These are phyloP conservation scores for Saccopteryx leptura DNA, from an alignment of 2,113 vertebrate species.

Conservation along the genomic window DNA sequence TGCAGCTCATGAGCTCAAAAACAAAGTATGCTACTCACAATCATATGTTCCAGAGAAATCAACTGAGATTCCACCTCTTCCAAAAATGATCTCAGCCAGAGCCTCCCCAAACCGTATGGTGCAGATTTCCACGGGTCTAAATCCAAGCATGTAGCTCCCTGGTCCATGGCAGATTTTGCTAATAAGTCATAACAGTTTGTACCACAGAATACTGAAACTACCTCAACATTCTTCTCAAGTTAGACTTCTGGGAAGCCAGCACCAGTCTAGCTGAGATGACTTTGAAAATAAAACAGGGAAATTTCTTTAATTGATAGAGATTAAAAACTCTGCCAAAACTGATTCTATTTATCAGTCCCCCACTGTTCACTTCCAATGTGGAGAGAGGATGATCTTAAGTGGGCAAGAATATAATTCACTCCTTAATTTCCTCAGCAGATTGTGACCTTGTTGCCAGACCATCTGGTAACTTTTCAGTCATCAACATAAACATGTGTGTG, in stretches of 20 bases:
- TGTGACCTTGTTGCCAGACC: conserved; percentile 46
- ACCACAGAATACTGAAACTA: background rate
- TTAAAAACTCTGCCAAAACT: conserved; percentile 32
- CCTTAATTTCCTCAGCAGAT: conserved; percentile 46
- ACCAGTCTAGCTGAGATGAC: background rate
- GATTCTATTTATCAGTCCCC: background rate
- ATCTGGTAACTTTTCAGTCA: conserved; percentile 63
- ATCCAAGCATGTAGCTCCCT: background rate
- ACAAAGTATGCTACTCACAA: background rate
- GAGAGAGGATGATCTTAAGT: conserved; percentile 40
- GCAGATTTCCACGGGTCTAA: background rate
- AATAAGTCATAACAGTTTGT: background rate
- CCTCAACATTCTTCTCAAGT: background rate
- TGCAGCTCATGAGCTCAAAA: background rate
- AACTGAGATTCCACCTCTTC: background rate
- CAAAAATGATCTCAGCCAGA: conserved; percentile 25
- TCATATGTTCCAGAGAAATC: background rate
- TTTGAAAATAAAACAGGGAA: conserved; percentile 59
- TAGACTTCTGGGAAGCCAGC: background rate
- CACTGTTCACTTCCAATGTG: conserved; percentile 16
- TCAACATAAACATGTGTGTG: background rate
- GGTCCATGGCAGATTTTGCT: background rate
- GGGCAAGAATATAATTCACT: conserved; percentile 2
- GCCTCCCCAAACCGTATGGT: background rate
- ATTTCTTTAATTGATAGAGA: background rate